These are phyloP conservation scores for Trichopoda pennipes DNA, from an alignment of 2,888 invertebrate genomes.

Conservation along the genomic window DNA sequence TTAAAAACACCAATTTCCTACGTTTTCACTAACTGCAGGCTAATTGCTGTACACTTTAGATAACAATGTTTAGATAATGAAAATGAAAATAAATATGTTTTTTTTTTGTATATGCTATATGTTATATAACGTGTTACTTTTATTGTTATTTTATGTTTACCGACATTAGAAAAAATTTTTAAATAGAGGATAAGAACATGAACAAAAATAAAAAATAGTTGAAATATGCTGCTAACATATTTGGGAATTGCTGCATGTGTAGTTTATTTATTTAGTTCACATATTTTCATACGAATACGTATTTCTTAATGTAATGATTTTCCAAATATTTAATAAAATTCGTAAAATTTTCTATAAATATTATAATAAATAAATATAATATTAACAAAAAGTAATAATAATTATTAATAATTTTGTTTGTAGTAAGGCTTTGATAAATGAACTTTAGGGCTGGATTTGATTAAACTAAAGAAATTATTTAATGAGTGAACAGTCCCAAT, in stretches of 20 bases:
- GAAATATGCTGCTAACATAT: slow-evolving; percentile 27
- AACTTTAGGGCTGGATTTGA: too few species aligned
- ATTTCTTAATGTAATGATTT: background rate
- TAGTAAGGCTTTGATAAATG: background rate
- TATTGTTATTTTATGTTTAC: slow-evolving; percentile 3
- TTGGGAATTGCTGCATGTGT: slow-evolving; percentile 49
- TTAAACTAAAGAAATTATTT: too few species aligned
- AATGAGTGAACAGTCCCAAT: too few species aligned
- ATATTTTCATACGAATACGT: background rate
- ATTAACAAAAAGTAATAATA: background rate
- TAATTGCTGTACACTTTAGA: background rate
- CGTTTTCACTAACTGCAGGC: background rate
- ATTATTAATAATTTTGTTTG: background rate
- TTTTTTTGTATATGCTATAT: too few species aligned
- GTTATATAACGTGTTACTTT: slow-evolving; percentile 17
- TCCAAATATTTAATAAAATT: slow-evolving; percentile 34
- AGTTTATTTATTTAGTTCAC: slow-evolving; percentile 7
- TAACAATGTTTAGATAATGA: slow-evolving; percentile 19
- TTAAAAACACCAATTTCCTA: background rate
- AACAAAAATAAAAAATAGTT: slow-evolving; percentile 28
- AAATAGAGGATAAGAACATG: background rate
- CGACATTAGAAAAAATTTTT: background rate
- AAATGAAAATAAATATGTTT: background rate
- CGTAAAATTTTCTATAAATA: slow-evolving; percentile 56
- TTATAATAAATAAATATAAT: slow-evolving; percentile 10